A percentile compares a stretch with the other conserved stretches of the same genome.
Conservation (phyloP, 2,113 vertebrate genomes). For the Puffinus mauretanicus region DNA sequence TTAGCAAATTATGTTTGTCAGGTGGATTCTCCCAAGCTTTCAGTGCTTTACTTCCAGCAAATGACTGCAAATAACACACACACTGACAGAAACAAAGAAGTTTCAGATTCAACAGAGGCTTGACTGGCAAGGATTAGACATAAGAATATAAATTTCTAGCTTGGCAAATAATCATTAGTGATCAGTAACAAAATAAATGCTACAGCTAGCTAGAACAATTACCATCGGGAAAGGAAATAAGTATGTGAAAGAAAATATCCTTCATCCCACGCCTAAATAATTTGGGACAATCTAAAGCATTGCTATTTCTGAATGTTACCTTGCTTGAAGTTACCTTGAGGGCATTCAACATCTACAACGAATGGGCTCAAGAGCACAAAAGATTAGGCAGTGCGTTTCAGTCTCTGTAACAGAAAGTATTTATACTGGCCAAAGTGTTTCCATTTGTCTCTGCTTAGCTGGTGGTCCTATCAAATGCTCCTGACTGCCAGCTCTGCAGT, state of each 20-base stretch:
- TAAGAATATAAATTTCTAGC: background rate
- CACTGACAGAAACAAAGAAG: background rate
- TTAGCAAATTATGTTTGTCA: conserved; percentile 16
- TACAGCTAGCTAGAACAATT: background rate
- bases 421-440: background rate
- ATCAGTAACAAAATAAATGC: background rate
- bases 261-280: background rate
- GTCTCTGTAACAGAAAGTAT: background rate
- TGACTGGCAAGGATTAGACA: background rate
- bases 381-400: background rate
- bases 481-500: background rate
- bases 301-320: background rate
- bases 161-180: conserved; percentile 11
- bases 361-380: background rate
- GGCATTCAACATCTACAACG: background rate
- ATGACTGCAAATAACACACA: background rate
- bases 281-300: background rate
- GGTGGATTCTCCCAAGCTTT: background rate
- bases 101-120: conserved; percentile 6
- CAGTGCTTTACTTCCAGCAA: background rate
- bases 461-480: background rate
- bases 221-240: background rate
- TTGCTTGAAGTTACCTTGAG: background rate
- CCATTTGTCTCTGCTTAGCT: background rate
- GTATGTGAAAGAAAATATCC: background rate